A percentile compares a stretch with the other conserved stretches of the same genome.
These are phyloP conservation scores for Ligdia adustata DNA, from an alignment of 2,888 invertebrate genomes.

Conservation along the genomic window DNA sequence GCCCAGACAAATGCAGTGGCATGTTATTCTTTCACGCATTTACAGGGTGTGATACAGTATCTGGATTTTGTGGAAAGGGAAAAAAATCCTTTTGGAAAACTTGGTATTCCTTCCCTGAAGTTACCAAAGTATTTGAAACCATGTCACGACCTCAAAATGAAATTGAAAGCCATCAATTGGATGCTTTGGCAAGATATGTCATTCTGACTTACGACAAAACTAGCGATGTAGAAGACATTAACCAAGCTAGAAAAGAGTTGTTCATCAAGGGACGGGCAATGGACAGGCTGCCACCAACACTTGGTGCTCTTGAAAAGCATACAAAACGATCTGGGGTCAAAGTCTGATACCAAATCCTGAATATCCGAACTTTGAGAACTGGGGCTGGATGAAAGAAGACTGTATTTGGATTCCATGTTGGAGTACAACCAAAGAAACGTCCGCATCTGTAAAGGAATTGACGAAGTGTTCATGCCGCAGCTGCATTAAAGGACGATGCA, in stretches of 20 bases:
- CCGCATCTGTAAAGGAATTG: no score
- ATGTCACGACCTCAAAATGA: constrained; percentile 7
- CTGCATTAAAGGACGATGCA: constrained; percentile 9
- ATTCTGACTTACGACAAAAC: no score
- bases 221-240: no score
- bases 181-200: no score
- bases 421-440: no score
- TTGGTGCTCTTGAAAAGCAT: constrained; percentile 10
- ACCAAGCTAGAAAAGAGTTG: background rate
- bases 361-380: no score
- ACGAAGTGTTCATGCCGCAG: no score
- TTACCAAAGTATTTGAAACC: constrained; percentile 15
- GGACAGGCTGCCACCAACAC: no score
- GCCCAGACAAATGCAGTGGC: constrained; percentile 22
- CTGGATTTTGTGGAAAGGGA: constrained; percentile 22
- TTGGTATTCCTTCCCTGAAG: constrained; percentile 22
- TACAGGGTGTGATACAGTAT: constrained; percentile 23
- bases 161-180: no score
- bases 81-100: constrained; percentile 19
- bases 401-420: no score
- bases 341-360: no score
- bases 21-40: constrained; percentile 19
- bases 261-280: constrained; percentile 6
- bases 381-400: no score
- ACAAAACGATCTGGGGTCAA: constrained; percentile 7